Evolutionary conservation across 1,140 invertebrate species (phyloP), one percentile per base, ranked within the genome.

Genomic region (Pseudoatta argentina): DNA sequence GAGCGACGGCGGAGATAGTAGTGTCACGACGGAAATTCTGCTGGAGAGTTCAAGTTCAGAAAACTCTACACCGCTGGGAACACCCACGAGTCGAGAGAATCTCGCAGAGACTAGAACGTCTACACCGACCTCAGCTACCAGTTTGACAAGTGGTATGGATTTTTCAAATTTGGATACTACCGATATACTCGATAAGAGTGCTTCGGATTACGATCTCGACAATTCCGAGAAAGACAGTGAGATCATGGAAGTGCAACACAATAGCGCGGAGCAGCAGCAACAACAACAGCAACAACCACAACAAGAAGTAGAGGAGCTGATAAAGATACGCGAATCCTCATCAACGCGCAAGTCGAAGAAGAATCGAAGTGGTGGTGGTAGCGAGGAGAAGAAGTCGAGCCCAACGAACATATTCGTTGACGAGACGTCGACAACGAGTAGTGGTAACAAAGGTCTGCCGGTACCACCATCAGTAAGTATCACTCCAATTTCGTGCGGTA

Each of bases 401-500:
- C 94, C 94, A 0, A 95, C 85, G 16, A 75, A 34, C 86, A 93
- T 94, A 24, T 95, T 97, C 30, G 57, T 75, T 39, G 96, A 96
- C 21, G 96, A 97, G 27, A 96, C 77, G 0, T 55, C 63, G 18
- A 55, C 76, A 14, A 30, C 63, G 1, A 69, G 16, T n/a, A 81
- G 16, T n/a, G 34, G 66, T 16, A 81, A 39, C 21, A 81, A 81
- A 21, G 0, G 16, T 55, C 64, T 81, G 2, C 77, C 77, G 89
- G 96, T 97, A 24, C 96, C 97, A 48, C 97, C 97, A 0, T 97
- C 97, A 34, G 97, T 98, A n/a, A 97, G 97, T 93, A 98, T 98
- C 51, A 98, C 97, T 10, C 97, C 97, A 7, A 97, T 98, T 78
- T 95, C 96, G 0, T 93, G 92, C 72, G 91, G 93, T 69, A 92